Base-by-base conservation (phyloP, 2,113 vertebrate genomes). In the Genyomyrus donnyi region DNA sequence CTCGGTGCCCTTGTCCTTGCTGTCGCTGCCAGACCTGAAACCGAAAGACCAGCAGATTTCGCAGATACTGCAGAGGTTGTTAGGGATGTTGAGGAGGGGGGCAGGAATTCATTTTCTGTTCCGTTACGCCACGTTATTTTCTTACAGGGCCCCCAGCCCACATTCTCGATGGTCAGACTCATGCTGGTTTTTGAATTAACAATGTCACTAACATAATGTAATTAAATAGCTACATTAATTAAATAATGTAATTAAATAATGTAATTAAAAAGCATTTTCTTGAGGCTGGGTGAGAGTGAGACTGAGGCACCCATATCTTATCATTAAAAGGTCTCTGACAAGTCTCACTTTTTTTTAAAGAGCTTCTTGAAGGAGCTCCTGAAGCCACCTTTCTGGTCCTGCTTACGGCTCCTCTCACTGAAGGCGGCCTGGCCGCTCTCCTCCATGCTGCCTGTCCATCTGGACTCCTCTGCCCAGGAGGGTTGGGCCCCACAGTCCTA, bases 281-380 rank as follows among this genome's bases (percentile, higher is more conserved):
- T n/a, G 39, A n/a, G 17, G 3, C 83, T 46, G 24, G 83, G 17
- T 85, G 83, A 42, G 35, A 42, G 17, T 80, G 5, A 80, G 74
- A 17, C n/a, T 31, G 15, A 19, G 74, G 74, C 66, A 35, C 74
- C 15, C 31, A 39, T 77, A 5, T 80, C 35, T 19, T 19, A 19
- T 39, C 74, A 42, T 45, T 85, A 21, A 85, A 48, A 85, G 80
- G 45, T 42, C 42, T n/a, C 19, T 21, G 80, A 21, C 8, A 85
- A 11, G 42, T 94, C 95, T 97, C 94, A 99, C 98, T 98, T 99
- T 95, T 99, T 99, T 95, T 98, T 99, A 96, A 99, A 99, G 94
- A 99, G 97, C 92, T 98, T 99, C 96, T 98, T 98, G 95, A 99
- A 99, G 85, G 98, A 99, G 95, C 96, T 99, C 88, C 98, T 97